Base-by-base conservation (phyloP, 2,888 invertebrate genomes). In the Tethea ocularis region DNA sequence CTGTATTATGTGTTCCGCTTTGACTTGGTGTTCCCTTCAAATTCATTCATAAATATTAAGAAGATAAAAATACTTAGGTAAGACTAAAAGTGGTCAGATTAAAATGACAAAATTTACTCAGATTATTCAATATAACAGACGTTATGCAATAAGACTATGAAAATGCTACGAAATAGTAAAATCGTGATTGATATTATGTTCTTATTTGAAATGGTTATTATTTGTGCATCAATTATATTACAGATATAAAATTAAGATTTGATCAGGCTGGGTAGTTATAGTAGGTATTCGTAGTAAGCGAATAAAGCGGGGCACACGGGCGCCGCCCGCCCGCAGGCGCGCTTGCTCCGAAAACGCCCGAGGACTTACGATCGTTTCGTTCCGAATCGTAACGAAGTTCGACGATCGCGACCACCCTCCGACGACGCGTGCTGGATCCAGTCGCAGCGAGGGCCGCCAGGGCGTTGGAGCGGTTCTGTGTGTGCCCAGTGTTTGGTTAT, bases 311-410 rank as follows among this genome's bases (percentile, higher is more conserved):
- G 82, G 82, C 81, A 80, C 78, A 84, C 82, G 86, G 88, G 87
- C 84, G 85, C 85, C 87, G 89, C 86, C 85, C 85, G 86, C 89
- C 91, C 89, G 87, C 89, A 88, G 86, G 89, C 91, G 91, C 91
- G 91, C 87, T 85, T 84, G 89, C 88, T 86, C 90, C 90, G 91
- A 91, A 69, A 80, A 69, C 84, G 86, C 84, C 90, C 92, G 92
- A 92, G 87, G 86, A 86, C 80, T 78, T 73, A 85, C 91, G 91
- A 91, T 89, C 91, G 91, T 90, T 90, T 83, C 83, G 80, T 82
- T 84, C 87, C 91, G 91, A 88, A 80, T 82, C 86, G 81, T 88
- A 90, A 88, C 92, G 92, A 91, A 90, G 90, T 89, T 89, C 83
- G 89, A 86, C 91, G 89, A 90, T 86, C 86, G 84, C 88, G 75